Evolutionary conservation across 2,888 invertebrate genomes (phyloP), one percentile per base, ranked within the genome.

Genomic region (Athalia rosae): DNA sequence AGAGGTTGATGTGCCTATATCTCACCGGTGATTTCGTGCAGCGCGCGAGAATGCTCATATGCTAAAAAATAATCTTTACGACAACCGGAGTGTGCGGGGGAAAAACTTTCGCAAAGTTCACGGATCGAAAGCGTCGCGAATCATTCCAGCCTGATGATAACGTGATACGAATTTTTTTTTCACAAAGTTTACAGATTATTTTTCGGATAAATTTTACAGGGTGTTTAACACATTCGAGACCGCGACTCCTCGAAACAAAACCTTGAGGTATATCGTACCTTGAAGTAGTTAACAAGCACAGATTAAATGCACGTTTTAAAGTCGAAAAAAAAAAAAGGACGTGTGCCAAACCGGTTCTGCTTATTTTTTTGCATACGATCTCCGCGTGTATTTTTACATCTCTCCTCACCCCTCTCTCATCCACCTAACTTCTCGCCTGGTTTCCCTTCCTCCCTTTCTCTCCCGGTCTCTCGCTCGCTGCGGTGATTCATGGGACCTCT

Each of bases 401-500:
- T 76, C 79, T 77, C 77, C 76, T 81, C 80, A 74, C 78, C 79
- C 79, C 78, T 4, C 79, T 62, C 81, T 81, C 78, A 81, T 63
- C 76, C 76, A 77, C 78, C 79, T 28, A 28, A 80, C 77, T 69
- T 76, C 79, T 71, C 80, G 78, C 77, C 50, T 28, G 28, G 28
- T 28, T 28, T 28, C 63, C 63, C 66, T 79, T 73, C 59, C 76
- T 76, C 56, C 45, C 79, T 78, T 73, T 77, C 79, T 61, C 76
- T 78, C 48, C 59, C 56, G 59, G 62, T 67, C 62, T 82, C 79
- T 79, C 80, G 74, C 79, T 76, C 78, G 77, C 80, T 76, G 76
- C 77, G 78, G 85, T 87, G 88, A 88, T 88, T 87, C 87, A 88
- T 86, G 85, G 79, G 80, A 82, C 83, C 84, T 84, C 83, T 84